Conservation (phyloP, 2,113 vertebrate species). For the Turdus rufiventris region DNA sequence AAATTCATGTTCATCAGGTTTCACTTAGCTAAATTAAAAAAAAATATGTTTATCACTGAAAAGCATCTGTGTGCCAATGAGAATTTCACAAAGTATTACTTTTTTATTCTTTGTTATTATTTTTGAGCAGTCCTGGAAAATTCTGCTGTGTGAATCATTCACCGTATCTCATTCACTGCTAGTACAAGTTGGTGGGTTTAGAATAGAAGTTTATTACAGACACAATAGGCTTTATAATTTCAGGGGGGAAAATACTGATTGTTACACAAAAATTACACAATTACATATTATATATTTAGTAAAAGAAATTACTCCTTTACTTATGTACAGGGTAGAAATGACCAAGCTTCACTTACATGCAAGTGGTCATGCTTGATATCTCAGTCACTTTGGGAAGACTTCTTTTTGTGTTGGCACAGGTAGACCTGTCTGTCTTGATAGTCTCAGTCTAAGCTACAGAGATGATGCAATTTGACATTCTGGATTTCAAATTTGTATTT, state of each 20-base stretch:
- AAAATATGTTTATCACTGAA: slow-evolving; percentile 21
- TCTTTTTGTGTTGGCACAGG: fast-evolving
- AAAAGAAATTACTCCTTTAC: not conserved
- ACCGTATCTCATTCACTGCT: not conserved
- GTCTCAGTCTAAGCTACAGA: not conserved
- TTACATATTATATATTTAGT: not conserved
- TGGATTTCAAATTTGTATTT: not conserved
- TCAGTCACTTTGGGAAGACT: not conserved
- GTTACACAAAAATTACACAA: not conserved
- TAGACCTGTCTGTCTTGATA: not conserved
- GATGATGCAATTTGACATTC: not conserved
- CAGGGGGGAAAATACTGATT: not conserved
- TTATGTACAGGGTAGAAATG: not conserved
- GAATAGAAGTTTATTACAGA: not conserved
- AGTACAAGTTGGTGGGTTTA: not conserved
- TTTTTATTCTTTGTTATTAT: not conserved
- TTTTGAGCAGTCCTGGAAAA: not conserved
- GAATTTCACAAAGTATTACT: not conserved
- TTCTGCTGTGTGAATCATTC: not conserved
- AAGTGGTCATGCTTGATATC: not conserved
- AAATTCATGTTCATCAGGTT: slow-evolving; percentile 59
- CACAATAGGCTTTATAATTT: not conserved
- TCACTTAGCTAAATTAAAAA: slow-evolving; percentile 14
- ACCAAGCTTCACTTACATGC: not conserved
- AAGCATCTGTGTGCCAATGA: not conserved